These are phyloP conservation scores for Brachionus paranguensis DNA, from an alignment of 1,140 invertebrate genomes.

Conservation along the genomic window DNA sequence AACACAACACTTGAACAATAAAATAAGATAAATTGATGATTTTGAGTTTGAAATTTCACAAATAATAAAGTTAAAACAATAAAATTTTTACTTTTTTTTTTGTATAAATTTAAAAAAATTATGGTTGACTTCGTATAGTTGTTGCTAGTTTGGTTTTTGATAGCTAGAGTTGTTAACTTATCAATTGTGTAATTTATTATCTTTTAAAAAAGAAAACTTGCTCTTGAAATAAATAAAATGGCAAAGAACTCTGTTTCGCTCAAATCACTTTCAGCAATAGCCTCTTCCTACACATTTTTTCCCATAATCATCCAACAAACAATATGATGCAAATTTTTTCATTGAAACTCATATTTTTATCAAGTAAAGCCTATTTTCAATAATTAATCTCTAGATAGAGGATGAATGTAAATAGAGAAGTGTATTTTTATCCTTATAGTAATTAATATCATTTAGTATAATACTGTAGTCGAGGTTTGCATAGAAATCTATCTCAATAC, in stretches of 20 bases:
- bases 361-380: neutral
- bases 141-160: neutral
- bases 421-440: slow-evolving; percentile 18
- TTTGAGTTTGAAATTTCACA: neutral
- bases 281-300: neutral
- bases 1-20: neutral
- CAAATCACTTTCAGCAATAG: neutral
- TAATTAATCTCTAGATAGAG: slow-evolving; percentile 1
- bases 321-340: neutral
- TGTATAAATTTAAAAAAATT: neutral
- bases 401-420: slow-evolving; percentile 26
- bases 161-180: slow-evolving; percentile 24
- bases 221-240: neutral
- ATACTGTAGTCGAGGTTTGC: slow-evolving; percentile 19
- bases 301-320: neutral
- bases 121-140: slow-evolving; percentile 9
- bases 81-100: neutral
- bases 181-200: slow-evolving; percentile 38
- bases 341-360: slow-evolving; percentile 19
- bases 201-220: slow-evolving; percentile 21
- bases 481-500: neutral
- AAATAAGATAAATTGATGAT: slow-evolving; percentile 4
- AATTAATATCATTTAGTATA: slow-evolving; percentile 31
- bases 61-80: slow-evolving; percentile 16
- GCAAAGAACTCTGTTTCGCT: neutral